Conservation (phyloP, 92 coral and sea anemone species). For the Epizoanthus scotinus region DNA sequence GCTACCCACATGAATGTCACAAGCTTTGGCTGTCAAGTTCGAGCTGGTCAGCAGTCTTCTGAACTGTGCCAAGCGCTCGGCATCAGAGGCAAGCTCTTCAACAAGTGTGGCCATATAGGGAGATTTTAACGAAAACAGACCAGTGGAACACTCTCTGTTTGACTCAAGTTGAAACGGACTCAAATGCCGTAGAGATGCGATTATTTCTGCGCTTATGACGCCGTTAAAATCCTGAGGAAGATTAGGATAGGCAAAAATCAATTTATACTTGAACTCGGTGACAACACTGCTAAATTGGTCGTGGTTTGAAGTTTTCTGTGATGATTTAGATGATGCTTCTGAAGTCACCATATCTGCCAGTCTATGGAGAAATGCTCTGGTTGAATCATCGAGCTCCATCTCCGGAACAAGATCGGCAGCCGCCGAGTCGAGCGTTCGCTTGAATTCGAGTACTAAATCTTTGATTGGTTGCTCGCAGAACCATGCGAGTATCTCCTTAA, state of each 20-base stretch:
- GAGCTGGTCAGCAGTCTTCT: background rate
- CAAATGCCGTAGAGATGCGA: conserved; percentile 23
- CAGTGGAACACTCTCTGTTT: background rate
- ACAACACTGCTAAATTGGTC: background rate
- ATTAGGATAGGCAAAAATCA: conserved; percentile 18
- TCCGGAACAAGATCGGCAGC: background rate
- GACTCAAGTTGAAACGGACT: background rate
- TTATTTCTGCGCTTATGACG: conserved; percentile 9
- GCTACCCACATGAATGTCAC: background rate
- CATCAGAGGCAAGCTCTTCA: conserved; percentile 4
- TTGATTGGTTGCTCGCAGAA: conserved; percentile 24
- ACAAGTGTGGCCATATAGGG: conserved; percentile 13
- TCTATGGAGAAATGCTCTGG: conserved; percentile 2
- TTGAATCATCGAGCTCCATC: background rate
- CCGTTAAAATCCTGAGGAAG: conserved; percentile 8
- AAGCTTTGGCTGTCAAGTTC: background rate
- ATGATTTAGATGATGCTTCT: conserved; percentile 8
- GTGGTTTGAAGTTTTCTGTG: background rate
- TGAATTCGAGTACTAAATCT: background rate
- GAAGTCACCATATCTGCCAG: conserved; percentile 28
- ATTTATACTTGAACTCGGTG: conserved; percentile 27
- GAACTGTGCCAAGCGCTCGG: background rate
- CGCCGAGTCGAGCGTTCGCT: background rate
- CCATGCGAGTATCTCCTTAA: conserved; percentile 13
- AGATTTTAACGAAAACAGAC: conserved; percentile 26